Evolutionary conservation across 2,797 vertebrate species (phyloP).

Genomic region (Microtus californicus): DNA sequence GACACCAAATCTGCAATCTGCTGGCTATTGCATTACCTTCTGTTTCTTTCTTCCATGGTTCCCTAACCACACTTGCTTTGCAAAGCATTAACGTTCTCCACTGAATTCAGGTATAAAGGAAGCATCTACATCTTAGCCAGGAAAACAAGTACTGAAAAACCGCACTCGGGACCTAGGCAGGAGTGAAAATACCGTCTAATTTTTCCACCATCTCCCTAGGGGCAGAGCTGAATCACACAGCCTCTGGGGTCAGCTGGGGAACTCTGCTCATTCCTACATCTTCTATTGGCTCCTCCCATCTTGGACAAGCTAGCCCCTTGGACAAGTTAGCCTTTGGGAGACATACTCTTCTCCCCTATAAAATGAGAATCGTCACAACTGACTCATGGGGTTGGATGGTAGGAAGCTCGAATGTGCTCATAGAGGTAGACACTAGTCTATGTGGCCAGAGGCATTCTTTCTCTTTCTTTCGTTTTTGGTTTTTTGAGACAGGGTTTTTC

Average conservation of each 20-base stretch:
- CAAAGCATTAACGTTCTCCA: neutral
- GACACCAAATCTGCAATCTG: neutral
- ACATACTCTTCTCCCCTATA: neutral
- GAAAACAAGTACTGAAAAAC: neutral
- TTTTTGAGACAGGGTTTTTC: too few relatives aligned
- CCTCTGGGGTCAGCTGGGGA: neutral
- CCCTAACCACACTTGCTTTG: neutral
- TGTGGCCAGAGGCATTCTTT: neutral
- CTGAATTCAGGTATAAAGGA: neutral
- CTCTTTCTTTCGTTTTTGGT: neutral
- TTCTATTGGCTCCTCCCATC: neutral
- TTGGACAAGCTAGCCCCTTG: neutral
- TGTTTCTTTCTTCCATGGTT: constrained; percentile 41
- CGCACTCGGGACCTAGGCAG: accelerated
- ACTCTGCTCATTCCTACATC: neutral
- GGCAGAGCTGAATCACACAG: accelerated
- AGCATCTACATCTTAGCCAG: neutral
- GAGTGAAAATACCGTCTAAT: neutral
- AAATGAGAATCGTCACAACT: neutral
- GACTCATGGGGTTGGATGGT: neutral
- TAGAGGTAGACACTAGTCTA: neutral
- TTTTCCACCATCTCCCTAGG: neutral
- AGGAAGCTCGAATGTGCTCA: neutral
- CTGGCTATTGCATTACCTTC: neutral
- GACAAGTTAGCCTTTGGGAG: neutral